These are phyloP conservation scores for Plecotus auritus DNA, from an alignment of 2,113 vertebrate species.

Conservation along the genomic window DNA sequence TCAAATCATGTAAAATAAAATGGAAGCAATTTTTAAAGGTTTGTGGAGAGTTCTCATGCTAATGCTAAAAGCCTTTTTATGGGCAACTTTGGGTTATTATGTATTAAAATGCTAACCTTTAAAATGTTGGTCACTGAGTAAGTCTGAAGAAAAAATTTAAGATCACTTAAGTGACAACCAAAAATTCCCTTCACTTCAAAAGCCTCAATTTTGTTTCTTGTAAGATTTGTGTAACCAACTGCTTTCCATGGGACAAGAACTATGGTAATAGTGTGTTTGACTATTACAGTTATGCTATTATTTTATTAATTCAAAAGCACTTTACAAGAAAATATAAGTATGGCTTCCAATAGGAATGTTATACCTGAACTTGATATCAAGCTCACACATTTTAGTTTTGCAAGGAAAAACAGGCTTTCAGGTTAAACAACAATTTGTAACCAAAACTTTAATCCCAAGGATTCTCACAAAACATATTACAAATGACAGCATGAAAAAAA, in stretches of 20 bases:
- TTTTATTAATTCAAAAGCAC: constrained; percentile 76
- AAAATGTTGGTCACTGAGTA: constrained; percentile 48
- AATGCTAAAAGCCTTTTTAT: constrained; percentile 40
- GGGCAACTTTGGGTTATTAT: constrained; percentile 41
- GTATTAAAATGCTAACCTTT: constrained; percentile 3
- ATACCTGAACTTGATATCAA: constrained; percentile 39
- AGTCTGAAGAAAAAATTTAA: background rate
- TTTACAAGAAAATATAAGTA: constrained; percentile 77
- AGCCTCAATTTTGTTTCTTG: background rate
- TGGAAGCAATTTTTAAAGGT: constrained; percentile 32
- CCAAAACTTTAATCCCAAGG: constrained; percentile 90
- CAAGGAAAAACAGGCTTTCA: constrained; percentile 66
- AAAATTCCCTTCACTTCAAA: background rate
- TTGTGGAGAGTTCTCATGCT: constrained; percentile 59
- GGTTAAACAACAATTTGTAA: constrained; percentile 84
- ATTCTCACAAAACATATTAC: constrained; percentile 86
- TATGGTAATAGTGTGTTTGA: constrained; percentile 57
- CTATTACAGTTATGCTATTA: constrained; percentile 63
- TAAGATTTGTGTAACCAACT: constrained; percentile 42
- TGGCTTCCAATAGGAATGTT: constrained; percentile 73
- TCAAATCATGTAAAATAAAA: constrained; percentile 55
- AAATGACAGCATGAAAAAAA: constrained; percentile 84
- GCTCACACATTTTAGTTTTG: constrained; percentile 43
- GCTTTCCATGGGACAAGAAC: constrained; percentile 33
- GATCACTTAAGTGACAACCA: background rate